These are phyloP conservation scores for Agrotis ipsilon DNA, from an alignment of 2,888 invertebrate species.

Conservation along the genomic window DNA sequence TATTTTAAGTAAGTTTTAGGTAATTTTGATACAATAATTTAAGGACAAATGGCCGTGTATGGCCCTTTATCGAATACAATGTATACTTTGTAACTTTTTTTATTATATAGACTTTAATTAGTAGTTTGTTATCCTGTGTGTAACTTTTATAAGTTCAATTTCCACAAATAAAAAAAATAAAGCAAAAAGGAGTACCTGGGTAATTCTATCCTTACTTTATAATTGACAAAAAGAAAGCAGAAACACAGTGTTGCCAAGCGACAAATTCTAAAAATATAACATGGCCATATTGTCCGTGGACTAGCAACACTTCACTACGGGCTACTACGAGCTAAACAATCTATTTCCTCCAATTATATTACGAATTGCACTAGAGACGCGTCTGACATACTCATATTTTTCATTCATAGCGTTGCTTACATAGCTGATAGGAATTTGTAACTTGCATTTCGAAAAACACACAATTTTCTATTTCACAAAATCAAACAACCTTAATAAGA, in stretches of 20 bases:
- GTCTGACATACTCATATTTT: constrained; percentile 34
- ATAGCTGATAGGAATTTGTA: background rate
- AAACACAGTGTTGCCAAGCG: constrained; percentile 24
- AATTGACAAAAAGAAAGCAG: background rate
- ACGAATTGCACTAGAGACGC: constrained; percentile 33
- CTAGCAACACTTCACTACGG: constrained; percentile 37
- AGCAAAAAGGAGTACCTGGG: no score
- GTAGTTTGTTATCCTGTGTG: no score
- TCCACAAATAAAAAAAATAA: no score
- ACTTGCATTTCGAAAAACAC: background rate
- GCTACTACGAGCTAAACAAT: constrained; percentile 49
- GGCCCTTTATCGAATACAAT: background rate
- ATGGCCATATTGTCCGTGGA: constrained; percentile 7
- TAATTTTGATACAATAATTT: constrained; percentile 1
- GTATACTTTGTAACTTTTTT: background rate
- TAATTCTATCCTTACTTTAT: no score
- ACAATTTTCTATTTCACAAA: background rate
- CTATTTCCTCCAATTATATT: constrained; percentile 56
- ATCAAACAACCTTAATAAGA: background rate
- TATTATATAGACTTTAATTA: no score
- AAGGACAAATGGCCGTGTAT: no score
- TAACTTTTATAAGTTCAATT: no score
- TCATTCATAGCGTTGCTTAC: constrained; percentile 42
- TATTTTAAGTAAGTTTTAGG: constrained; percentile 18
- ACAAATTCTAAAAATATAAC: constrained; percentile 14